Percentiles rank a stretch among this genome's conserved stretches.
Conservation (phyloP, 2,113 vertebrate species). For the Petromus typicus region DNA sequence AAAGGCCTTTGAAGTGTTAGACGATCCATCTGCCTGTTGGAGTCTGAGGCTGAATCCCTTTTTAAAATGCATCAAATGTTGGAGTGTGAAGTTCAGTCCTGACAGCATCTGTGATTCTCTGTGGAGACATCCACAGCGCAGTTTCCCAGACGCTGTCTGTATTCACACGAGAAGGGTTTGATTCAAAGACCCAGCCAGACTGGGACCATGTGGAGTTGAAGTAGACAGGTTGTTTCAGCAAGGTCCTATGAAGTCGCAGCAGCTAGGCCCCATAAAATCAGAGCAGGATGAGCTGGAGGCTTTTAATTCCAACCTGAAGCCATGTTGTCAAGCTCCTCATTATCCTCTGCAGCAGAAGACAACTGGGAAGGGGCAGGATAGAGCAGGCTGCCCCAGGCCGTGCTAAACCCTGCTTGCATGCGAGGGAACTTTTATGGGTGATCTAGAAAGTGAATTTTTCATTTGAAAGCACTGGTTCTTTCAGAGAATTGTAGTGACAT, state of each 20-base stretch:
- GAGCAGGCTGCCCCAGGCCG: constrained; percentile 62
- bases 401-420: constrained; percentile 68
- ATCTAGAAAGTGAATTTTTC: constrained; percentile 17
- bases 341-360: constrained; percentile 61
- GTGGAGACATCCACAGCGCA: constrained; percentile 88
- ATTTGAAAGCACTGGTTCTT: constrained; percentile 31
- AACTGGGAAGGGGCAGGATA: constrained; percentile 48
- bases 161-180: constrained; percentile 89
- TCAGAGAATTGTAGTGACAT: neutral
- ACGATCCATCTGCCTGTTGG: constrained; percentile 89
- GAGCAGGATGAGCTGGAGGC: constrained; percentile 78
- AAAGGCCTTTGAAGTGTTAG: constrained; percentile 88
- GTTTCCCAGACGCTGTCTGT: constrained; percentile 87
- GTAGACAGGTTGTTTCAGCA: constrained; percentile 86
- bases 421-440: constrained; percentile 41
- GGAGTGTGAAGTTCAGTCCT: constrained; percentile 88
- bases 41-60: constrained; percentile 87
- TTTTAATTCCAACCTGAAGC: constrained; percentile 82
- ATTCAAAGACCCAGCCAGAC: constrained; percentile 87
- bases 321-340: constrained; percentile 67
- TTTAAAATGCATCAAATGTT: constrained; percentile 91
- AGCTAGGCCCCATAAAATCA: constrained; percentile 83
- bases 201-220: constrained; percentile 82
- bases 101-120: constrained; percentile 90
- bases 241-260: constrained; percentile 86